A percentile compares a stretch with the other conserved stretches of the same genome.
Conservation (phyloP, 2,888 invertebrate genomes). For the Oscheius sp. region DNA sequence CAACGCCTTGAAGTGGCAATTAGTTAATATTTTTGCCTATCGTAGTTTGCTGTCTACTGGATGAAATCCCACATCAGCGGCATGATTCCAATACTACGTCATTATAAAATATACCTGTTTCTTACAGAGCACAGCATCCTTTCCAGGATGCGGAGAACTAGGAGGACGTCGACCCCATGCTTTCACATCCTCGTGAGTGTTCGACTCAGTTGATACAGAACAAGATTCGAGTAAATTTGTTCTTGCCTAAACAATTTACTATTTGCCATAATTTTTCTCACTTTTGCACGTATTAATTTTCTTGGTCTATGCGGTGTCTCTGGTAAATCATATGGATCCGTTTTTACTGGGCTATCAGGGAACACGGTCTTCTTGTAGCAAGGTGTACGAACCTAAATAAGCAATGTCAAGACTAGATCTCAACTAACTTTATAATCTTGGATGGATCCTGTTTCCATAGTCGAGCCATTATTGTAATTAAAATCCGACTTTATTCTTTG, state of each 20-base stretch:
- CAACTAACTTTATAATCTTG: no score
- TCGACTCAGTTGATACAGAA: not conserved
- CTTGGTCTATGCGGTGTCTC: not conserved
- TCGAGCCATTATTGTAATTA: no score
- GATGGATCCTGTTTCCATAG: not conserved
- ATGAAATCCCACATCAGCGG: not conserved
- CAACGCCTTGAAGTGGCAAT: no score
- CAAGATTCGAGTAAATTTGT: conserved; percentile 2
- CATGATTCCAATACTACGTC: not conserved
- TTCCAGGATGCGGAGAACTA: conserved; percentile 24
- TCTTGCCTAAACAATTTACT: not conserved
- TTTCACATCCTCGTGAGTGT: not conserved
- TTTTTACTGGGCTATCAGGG: not conserved
- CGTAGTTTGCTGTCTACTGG: no score
- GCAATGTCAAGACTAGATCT: no score
- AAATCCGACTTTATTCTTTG: not conserved
- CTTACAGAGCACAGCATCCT: not conserved
- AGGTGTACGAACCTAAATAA: conserved; percentile 6
- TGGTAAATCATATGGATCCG: conserved; percentile 11
- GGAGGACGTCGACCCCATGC: not conserved
- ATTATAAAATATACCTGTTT: not conserved
- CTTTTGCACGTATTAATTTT: conserved; percentile 9
- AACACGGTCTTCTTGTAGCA: conserved; percentile 1
- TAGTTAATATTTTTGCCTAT: no score
- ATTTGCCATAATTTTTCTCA: not conserved